Evolutionary conservation across 2,113 vertebrate species (phyloP).

Genomic region (Anas platyrhynchos): DNA sequence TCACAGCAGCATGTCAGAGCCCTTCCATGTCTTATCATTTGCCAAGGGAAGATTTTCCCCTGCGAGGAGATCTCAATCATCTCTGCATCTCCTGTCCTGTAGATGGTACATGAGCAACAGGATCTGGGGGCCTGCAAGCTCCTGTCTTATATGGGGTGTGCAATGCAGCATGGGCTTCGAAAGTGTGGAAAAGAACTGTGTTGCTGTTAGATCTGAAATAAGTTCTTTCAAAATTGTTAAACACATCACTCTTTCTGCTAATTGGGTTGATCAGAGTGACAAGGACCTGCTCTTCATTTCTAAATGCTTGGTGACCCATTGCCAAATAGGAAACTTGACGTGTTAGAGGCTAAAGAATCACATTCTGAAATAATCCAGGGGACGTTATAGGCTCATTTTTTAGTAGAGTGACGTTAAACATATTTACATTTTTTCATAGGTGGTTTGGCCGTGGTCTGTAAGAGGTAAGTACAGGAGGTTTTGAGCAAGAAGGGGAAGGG

Average conservation of each 20-base stretch:
- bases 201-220: background rate
- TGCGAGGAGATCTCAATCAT: background rate
- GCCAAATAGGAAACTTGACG: background rate
- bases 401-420: too few species aligned
- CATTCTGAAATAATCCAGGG: background rate
- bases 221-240: background rate
- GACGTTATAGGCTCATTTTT: background rate
- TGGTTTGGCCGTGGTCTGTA: background rate
- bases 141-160: background rate
- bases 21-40: background rate
- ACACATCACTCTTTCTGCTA: background rate
- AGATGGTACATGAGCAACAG: accelerated
- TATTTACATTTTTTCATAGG: background rate
- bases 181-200: background rate
- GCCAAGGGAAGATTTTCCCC: background rate
- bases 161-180: accelerated
- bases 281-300: background rate
- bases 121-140: background rate
- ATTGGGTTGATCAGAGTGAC: background rate
- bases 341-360: background rate
- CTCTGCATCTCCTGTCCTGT: background rate
- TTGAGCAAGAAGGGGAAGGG: background rate
- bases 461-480: background rate
- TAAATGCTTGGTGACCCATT: background rate
- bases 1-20: background rate